Base-by-base conservation (phyloP, 2,113 vertebrate genomes). In the Microcebus tavaratra region DNA sequence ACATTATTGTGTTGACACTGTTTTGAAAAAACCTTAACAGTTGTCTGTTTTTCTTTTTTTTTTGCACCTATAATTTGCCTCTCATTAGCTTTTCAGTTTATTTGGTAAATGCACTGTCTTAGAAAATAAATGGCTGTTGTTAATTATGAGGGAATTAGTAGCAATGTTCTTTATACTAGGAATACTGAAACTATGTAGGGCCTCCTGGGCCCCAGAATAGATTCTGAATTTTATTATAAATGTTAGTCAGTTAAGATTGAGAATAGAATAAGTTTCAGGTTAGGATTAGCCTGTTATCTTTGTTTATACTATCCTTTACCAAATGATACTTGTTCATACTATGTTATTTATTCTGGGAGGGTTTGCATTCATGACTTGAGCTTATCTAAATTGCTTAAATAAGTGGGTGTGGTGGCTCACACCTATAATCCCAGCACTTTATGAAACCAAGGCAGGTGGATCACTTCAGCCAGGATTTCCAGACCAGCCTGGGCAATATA, bases 321-420 rank as follows among this genome's bases (percentile, higher is more conserved):
- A 95, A 70, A 65, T 78, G 86, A 50, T 55, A 61, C 14, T 85
- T 91, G 73, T 92, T 78, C 15, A 93, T 73, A 59, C 59, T 65
- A 85, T 59, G 9, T 20, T 82, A 70, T 57, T 55, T 85, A 80
- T 72, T 72, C 18, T 65, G 6, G 81, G 59, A 76, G 59, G 73
- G 75, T 45, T 61, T 89, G 34, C 3, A 86, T 39, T 67, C 8
- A 14, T 82, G 20, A 78, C 45, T 92, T 83, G n/a, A 92, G 17
- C 13, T 55, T 76, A 72, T 1, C 4, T 65, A 84, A 85, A 65
- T 92, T 53, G 14, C 36, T 84, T 91, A 67, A n/a, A 36, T 68
- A 72, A 3, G 1, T 31, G 61, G 11, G 11, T 29, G 3, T 29
- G 10, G 61, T 12, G 61, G 61, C 61, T 63, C 9, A 63, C 23